A percentile compares a stretch with the other conserved stretches of the same genome.
These are phyloP conservation scores for Parus major DNA, from an alignment of 2,113 vertebrate species.

Conservation along the genomic window DNA sequence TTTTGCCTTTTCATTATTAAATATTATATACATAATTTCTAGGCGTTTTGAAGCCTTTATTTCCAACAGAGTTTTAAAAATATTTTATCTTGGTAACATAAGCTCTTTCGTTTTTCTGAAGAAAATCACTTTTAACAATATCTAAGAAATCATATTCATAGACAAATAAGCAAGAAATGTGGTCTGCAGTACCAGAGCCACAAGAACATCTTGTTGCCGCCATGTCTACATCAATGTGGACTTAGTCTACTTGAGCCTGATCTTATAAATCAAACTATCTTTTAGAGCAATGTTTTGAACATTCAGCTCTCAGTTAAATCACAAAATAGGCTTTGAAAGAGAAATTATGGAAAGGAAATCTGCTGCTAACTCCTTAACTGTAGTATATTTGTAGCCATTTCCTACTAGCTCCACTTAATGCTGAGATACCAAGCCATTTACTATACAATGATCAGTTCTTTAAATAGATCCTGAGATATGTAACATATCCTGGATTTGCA, in stretches of 20 bases:
- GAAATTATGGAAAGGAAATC: background rate
- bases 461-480: background rate
- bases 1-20: background rate
- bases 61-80: background rate
- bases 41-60: background rate
- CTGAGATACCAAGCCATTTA: background rate
- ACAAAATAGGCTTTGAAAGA: background rate
- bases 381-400: background rate
- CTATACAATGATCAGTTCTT: background rate
- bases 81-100: background rate
- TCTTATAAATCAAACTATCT: background rate
- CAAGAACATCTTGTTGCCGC: background rate
- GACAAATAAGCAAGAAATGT: background rate
- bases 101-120: background rate
- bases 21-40: background rate
- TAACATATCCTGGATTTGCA: background rate
- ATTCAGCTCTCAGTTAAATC: background rate
- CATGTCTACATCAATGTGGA: background rate
- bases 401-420: background rate
- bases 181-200: background rate
- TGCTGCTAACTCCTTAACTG: background rate
- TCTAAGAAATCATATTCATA: background rate
- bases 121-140: background rate
- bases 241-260: background rate
- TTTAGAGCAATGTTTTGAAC: background rate